Evolutionary conservation across 2,113 vertebrate genomes (phyloP).

Genomic region (Morone chrysops): DNA sequence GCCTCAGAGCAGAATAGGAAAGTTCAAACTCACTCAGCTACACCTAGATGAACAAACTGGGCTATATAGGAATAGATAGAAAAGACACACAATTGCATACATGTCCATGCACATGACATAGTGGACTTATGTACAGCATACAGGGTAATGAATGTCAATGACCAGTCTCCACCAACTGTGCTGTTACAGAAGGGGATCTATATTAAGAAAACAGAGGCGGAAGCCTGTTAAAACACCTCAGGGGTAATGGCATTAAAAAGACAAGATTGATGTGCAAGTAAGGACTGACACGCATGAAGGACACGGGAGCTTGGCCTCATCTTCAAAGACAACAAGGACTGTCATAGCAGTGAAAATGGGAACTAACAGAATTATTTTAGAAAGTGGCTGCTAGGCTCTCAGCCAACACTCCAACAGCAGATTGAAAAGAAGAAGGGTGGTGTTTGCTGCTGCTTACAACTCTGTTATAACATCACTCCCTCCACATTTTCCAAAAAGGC

Average conservation of each 20-base stretch:
- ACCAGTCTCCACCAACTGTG: conserved; percentile 15
- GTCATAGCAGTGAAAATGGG: conserved; percentile 63
- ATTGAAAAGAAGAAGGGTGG: conserved; percentile 46
- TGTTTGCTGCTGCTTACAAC: conserved; percentile 45
- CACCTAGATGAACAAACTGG: conserved; percentile 55
- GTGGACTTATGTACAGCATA: conserved; percentile 6
- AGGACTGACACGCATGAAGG: conserved; percentile 66
- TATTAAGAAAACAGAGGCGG: conserved; percentile 27
- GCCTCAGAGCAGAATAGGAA: conserved; percentile 60
- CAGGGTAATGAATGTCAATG: conserved; percentile 13
- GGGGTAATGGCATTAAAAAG: conserved; percentile 67
- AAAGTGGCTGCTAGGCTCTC: conserved; percentile 78
- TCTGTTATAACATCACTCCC: conserved; percentile 30
- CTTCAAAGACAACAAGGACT: conserved; percentile 69
- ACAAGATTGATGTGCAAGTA: conserved; percentile 57
- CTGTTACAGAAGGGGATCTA: conserved; percentile 15
- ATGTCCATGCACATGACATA: conserved; percentile 8
- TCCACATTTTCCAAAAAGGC: conserved; percentile 37
- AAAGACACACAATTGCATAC: conserved; percentile 23
- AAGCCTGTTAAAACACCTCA: conserved; percentile 44
- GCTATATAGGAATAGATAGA: conserved; percentile 17
- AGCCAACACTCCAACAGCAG: conserved; percentile 64
- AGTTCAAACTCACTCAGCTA: conserved; percentile 62
- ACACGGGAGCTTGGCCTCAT: conserved; percentile 58
- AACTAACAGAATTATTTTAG: conserved; percentile 77